phyloP scores from a whole-genome alignment of 2,888 invertebrate genomes.

The Lydus trimaculatus region DNA sequence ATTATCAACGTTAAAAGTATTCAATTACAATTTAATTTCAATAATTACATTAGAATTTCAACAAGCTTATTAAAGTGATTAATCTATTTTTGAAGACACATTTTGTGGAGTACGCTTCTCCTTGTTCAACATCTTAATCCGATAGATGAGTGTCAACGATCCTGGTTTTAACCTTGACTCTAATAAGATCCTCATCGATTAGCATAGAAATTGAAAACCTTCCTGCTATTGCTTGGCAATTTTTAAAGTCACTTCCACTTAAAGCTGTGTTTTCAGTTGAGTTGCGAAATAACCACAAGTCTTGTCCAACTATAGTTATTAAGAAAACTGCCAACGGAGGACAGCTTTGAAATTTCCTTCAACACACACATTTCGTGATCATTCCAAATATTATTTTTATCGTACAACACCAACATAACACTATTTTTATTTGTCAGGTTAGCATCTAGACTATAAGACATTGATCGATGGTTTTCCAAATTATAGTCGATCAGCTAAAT shows the following conservation, averaged over 20 bases:
- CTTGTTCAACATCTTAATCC: background rate
- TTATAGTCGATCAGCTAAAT: background rate
- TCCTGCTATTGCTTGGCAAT: background rate
- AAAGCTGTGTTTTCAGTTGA: background rate
- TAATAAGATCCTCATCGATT: background rate
- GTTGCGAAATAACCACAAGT: background rate
- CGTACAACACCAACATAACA: background rate
- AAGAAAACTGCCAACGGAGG: background rate
- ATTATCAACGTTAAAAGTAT: background rate
- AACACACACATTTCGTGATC: background rate
- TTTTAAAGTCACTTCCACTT: background rate
- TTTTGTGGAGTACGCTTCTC: no score
- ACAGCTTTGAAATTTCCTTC: background rate
- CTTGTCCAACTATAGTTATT: background rate
- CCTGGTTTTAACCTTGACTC: no score
- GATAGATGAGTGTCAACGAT: background rate
- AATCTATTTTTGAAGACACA: no score
- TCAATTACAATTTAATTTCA: background rate
- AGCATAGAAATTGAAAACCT: background rate
- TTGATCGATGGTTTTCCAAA: background rate
- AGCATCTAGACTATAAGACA: background rate
- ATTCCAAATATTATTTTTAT: background rate
- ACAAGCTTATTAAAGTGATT: no score
- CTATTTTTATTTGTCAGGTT: background rate
- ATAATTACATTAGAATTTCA: no score